Base-by-base conservation (phyloP, 2,113 vertebrate genomes). In the Strix uralensis region DNA sequence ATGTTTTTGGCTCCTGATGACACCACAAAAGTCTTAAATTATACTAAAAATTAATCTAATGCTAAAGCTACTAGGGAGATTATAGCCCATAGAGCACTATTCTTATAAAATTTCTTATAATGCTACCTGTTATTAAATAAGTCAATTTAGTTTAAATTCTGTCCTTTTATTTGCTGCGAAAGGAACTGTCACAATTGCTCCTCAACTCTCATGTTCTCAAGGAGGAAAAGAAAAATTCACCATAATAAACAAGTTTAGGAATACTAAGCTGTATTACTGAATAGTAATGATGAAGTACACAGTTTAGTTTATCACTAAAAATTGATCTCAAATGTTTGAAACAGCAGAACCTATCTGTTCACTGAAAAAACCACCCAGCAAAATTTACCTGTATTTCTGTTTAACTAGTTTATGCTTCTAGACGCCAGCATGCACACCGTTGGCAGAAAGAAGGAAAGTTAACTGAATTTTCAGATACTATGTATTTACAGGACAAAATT, bases 391-490 rank as follows among this genome's bases (percentile, higher is more conserved):
- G 22, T 15, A 36, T 55, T 80, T 90, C 70, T 49, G 3, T 52
- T 75, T 54, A 40, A 80, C n/a, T 12, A 42, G 12, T 32, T 95
- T 25, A 46, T 20, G 25, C 11, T 62, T 81, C 54, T 51, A 86
- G 10, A 51, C 18, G 13, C 14, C 2, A 61, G 40, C 13, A 0
- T 18, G 40, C 22, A 73, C 12, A 36, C 4, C 0, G 13, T 3
- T 46, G 38, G 18, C 40, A 84, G 12, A 61, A 54, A 74, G 32
- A 71, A 72, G 20, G 5, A 47, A 65, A 57, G 23, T n/a, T 44
- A 87, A 63, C 13, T 21, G 8, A 21, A 36, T 57, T 52, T 83
- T 88, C 49, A 90, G 62, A 46, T 16, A 57, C 4, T 38, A 19
- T 2, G 3, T 58, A 29, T 71, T 86, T 59, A 54, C 5, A 71